phyloP scores from a whole-genome alignment of 2,113 vertebrate species.

The Tragelaphus imberbis region DNA sequence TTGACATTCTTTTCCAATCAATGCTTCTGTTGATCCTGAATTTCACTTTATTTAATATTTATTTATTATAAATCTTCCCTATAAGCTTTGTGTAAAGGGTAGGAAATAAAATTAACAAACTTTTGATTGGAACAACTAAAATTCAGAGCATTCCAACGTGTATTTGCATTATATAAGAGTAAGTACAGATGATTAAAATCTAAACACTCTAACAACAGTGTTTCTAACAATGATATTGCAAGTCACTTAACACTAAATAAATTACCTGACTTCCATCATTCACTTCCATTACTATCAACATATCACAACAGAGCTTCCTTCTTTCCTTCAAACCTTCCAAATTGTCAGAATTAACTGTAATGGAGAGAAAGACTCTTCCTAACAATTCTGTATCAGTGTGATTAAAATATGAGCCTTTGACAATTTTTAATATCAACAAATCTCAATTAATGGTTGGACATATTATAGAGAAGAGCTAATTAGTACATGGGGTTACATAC shows the following conservation, averaged over 20 bases:
- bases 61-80: conserved; percentile 4
- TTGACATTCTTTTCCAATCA: background rate
- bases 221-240: background rate
- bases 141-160: background rate
- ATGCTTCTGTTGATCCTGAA: background rate
- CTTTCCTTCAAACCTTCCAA: background rate
- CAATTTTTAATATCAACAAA: background rate
- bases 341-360: background rate
- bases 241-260: background rate
- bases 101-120: background rate
- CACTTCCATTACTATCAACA: background rate
- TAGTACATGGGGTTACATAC: background rate
- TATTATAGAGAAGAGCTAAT: background rate
- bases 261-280: background rate
- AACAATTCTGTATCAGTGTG: background rate
- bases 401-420: conserved; percentile 13
- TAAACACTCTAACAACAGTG: background rate
- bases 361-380: background rate
- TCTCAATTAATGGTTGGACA: background rate
- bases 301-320: background rate
- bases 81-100: background rate
- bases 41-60: conserved; percentile 30
- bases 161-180: background rate
- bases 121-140: background rate
- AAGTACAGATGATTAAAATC: background rate